Percentiles rank a stretch among this genome's conserved stretches.
phyloP scores from a whole-genome alignment of 2,113 vertebrate species.

The Hippocampus zosterae region DNA sequence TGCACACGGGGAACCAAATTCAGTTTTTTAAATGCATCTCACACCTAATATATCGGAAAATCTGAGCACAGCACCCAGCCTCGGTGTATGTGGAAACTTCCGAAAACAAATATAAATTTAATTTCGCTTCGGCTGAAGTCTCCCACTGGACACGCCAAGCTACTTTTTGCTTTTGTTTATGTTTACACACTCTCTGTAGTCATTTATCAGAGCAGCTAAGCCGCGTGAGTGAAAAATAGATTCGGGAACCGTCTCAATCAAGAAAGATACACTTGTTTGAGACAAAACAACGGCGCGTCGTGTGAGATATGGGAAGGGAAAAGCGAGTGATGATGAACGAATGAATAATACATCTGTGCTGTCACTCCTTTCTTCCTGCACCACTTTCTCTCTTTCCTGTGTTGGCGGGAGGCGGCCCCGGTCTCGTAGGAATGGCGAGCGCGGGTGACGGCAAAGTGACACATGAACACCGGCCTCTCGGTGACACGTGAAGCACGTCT shows the following conservation, averaged over 20 bases:
- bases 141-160: neutral
- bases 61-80: too few relatives aligned
- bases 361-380: conserved; percentile 54
- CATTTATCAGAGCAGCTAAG: neutral
- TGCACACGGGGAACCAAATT: too few relatives aligned
- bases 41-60: too few relatives aligned
- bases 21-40: too few relatives aligned
- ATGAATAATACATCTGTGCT: conserved; percentile 69
- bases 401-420: conserved; percentile 40
- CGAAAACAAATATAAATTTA: neutral
- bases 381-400: conserved; percentile 39
- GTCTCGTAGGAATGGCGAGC: conserved; percentile 56
- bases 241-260: conserved; percentile 34
- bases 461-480: conserved; percentile 23
- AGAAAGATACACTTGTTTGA: conserved; percentile 50
- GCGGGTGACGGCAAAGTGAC: conserved; percentile 46
- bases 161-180: neutral
- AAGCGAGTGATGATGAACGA: conserved; percentile 56
- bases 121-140: neutral
- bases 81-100: too few relatives aligned
- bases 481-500: conserved; percentile 31
- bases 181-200: neutral
- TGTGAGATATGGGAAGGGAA: conserved; percentile 46
- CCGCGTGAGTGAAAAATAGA: conserved; percentile 23
- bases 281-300: conserved; percentile 14